These are phyloP conservation scores for Parthenolecanium corni DNA, from an alignment of 2,888 invertebrate genomes.

Conservation along the genomic window DNA sequence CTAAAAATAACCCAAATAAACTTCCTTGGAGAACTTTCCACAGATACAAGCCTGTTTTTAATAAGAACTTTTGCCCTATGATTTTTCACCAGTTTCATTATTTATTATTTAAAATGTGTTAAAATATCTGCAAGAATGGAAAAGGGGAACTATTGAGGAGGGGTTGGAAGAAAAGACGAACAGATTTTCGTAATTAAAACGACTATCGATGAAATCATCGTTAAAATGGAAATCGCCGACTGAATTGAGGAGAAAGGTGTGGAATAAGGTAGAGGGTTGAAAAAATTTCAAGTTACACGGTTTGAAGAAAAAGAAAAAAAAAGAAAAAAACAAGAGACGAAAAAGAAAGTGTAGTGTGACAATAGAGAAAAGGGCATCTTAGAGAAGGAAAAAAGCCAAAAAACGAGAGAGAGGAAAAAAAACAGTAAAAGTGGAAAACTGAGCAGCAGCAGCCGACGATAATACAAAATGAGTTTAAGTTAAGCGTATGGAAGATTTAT, in stretches of 20 bases:
- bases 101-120: too few species aligned
- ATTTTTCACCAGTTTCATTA: too few species aligned
- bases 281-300: too few species aligned
- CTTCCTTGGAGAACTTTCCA: too few species aligned
- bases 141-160: not conserved
- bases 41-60: too few species aligned
- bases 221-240: not conserved
- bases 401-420: not conserved
- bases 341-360: not conserved
- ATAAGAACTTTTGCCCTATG: too few species aligned
- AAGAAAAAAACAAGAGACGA: not conserved
- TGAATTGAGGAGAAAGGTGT: too few species aligned
- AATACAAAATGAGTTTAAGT: slow-evolving; percentile 30
- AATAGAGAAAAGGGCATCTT: not conserved
- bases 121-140: too few species aligned
- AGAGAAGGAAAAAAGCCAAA: too few species aligned
- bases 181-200: slow-evolving; percentile 2
- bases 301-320: too few species aligned
- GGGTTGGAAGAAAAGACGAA: not conserved
- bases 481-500: slow-evolving; percentile 30
- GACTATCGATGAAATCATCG: slow-evolving; percentile 1
- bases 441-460: slow-evolving; percentile 11
- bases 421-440: not conserved
- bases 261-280: too few species aligned
- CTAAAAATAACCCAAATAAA: too few species aligned